These are phyloP conservation scores for Synergus gifuensis DNA, from an alignment of 2,888 invertebrate genomes.

Conservation along the genomic window DNA sequence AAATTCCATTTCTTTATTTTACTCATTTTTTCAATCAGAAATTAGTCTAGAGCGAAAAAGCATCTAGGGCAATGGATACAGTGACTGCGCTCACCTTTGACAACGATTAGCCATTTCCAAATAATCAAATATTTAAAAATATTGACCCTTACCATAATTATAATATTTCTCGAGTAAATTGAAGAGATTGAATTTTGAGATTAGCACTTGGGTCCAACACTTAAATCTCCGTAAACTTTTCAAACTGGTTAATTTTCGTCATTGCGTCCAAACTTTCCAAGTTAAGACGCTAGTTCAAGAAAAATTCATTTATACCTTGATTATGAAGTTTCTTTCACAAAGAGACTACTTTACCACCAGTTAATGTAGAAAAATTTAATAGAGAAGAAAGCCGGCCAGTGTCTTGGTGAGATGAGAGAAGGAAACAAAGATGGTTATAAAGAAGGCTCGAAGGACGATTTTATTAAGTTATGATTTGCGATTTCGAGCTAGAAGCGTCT, in stretches of 20 bases:
- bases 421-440: slow-evolving; percentile 18
- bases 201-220: too few species aligned
- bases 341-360: neutral
- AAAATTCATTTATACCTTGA: neutral
- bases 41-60: too few species aligned
- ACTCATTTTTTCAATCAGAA: too few species aligned
- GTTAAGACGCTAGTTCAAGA: slow-evolving; percentile 20
- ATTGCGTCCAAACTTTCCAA: slow-evolving; percentile 34
- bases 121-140: too few species aligned
- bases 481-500: slow-evolving; percentile 67
- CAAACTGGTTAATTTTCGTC: neutral
- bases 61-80: too few species aligned
- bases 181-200: too few species aligned
- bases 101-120: too few species aligned
- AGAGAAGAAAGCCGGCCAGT: slow-evolving; percentile 4
- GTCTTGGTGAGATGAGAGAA: slow-evolving; percentile 20
- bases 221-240: neutral
- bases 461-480: slow-evolving; percentile 41
- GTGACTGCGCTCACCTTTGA: too few species aligned
- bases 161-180: too few species aligned
- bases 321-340: neutral
- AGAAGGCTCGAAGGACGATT: slow-evolving; percentile 55
- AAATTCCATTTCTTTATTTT: too few species aligned
- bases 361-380: neutral
- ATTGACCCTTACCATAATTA: too few species aligned